Evolutionary conservation across 2,113 vertebrate species (phyloP).

Genomic region (Loxodonta africana): DNA sequence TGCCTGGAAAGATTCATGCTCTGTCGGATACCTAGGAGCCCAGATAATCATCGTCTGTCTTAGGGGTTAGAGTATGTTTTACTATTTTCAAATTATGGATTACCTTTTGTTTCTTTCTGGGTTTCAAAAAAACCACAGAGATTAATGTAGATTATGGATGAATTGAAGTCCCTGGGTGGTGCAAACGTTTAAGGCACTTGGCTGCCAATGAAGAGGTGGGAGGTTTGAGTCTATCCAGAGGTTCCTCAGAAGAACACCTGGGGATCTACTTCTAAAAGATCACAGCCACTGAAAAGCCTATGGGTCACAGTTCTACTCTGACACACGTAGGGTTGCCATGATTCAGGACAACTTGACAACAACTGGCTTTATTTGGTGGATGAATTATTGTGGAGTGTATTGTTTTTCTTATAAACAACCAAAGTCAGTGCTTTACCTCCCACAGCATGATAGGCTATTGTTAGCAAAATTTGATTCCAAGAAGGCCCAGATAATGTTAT

Average conservation of each 20-base stretch:
- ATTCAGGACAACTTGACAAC: not conserved
- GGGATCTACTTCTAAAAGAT: not conserved
- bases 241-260: not conserved
- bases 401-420: slow-evolving; percentile 19
- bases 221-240: not conserved
- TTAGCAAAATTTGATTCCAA: slow-evolving; percentile 8
- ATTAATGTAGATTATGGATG: not conserved
- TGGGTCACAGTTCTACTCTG: not conserved
- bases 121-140: not conserved
- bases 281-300: not conserved
- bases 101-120: not conserved
- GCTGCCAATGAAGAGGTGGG: no score
- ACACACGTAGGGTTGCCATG: not conserved
- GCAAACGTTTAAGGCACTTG: no score
- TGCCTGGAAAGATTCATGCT: not conserved
- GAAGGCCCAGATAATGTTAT: not conserved
- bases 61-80: not conserved
- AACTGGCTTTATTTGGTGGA: not conserved
- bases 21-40: not conserved
- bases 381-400: not conserved
- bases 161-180: not conserved
- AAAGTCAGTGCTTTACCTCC: not conserved
- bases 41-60: not conserved
- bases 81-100: not conserved
- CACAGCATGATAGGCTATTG: not conserved